Percentiles rank a stretch among this genome's conserved stretches.
Conservation (phyloP, 2,113 vertebrate genomes). For the Tinamus guttatus region DNA sequence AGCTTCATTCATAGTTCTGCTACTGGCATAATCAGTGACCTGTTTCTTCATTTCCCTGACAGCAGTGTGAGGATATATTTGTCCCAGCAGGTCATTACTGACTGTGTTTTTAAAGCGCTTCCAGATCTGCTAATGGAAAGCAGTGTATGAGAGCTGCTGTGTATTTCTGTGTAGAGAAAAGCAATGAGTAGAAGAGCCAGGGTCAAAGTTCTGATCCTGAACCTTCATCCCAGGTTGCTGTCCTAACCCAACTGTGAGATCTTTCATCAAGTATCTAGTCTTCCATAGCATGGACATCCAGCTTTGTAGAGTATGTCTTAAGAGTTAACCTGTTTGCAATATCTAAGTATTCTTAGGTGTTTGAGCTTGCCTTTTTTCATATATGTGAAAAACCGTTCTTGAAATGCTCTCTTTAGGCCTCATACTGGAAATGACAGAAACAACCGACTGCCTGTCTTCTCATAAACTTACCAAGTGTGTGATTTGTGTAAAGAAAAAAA, state of each 20-base stretch:
- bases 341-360: background rate
- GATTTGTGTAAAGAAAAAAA: background rate
- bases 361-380: background rate
- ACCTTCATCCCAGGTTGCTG: background rate
- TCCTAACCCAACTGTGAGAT: background rate
- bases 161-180: background rate
- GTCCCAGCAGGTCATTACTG: background rate
- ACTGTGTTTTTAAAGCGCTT: background rate
- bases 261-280: background rate
- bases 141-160: background rate
- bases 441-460: background rate
- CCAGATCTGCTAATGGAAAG: background rate
- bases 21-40: background rate
- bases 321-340: background rate
- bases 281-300: background rate
- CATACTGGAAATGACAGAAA: background rate
- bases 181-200: background rate
- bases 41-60: background rate
- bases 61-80: background rate
- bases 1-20: background rate
- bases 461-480: background rate
- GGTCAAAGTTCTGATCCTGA: too few species aligned
- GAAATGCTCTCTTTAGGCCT: background rate
- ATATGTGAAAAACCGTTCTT: background rate
- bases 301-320: background rate